phyloP scores from a whole-genome alignment of 1,140 invertebrate genomes.

The Hyphantria cunea region DNA sequence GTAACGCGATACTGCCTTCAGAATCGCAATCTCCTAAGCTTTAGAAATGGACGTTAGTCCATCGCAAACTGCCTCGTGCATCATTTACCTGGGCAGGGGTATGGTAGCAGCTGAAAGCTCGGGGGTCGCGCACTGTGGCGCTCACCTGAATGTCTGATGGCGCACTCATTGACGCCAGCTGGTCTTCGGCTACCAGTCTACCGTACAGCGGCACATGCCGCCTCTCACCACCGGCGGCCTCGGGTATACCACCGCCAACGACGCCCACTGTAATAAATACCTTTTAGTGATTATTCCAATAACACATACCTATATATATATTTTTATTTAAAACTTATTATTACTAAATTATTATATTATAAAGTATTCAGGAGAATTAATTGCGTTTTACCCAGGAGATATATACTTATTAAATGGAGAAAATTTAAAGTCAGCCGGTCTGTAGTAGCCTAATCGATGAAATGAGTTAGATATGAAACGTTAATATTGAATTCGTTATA shows the following conservation, averaged over 20 bases:
- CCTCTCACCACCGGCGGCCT: constrained; percentile 79
- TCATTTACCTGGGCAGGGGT: constrained; percentile 83
- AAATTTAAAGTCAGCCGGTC: too few species aligned
- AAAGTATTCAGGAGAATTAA: too few species aligned
- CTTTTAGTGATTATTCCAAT: neutral
- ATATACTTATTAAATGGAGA: too few species aligned
- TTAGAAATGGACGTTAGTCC: constrained; percentile 15
- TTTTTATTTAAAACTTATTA: neutral
- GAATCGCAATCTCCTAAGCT: neutral
- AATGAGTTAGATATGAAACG: too few species aligned
- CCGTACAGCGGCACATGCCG: constrained; percentile 92
- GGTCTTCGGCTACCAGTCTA: constrained; percentile 93
- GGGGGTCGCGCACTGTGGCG: constrained; percentile 89
- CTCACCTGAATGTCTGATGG: constrained; percentile 89
- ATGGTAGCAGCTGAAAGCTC: constrained; percentile 94
- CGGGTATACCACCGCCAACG: constrained; percentile 79
- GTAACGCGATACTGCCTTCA: too few species aligned
- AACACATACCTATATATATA: neutral
- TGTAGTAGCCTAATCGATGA: too few species aligned
- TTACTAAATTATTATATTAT: too few species aligned
- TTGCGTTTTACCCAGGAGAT: too few species aligned
- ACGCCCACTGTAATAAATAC: constrained; percentile 65
- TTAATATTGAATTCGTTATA: too few species aligned
- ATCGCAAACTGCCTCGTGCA: constrained; percentile 74
- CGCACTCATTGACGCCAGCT: constrained; percentile 85